These are phyloP conservation scores for Astropecten irregularis DNA, from an alignment of 53 echinoderm and acorn worm genomes.

Conservation along the genomic window DNA sequence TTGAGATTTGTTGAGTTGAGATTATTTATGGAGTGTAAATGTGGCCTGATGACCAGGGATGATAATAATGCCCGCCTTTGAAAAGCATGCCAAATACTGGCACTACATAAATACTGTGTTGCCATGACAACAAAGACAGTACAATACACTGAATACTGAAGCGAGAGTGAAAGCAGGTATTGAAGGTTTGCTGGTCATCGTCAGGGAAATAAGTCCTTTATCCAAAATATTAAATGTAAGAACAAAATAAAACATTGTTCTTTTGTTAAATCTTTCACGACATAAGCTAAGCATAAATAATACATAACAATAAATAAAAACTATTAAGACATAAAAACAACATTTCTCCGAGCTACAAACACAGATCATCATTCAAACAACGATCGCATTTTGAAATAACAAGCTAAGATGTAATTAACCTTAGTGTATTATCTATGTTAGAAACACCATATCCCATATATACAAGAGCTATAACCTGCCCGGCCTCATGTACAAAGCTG, in stretches of 20 bases:
- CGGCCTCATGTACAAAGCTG: conserved; percentile 14
- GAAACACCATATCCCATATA: not conserved
- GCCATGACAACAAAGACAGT: not conserved
- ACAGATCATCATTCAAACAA: not conserved
- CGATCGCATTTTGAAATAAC: not conserved
- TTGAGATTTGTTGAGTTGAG: too few relatives aligned
- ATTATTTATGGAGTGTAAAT: too few relatives aligned
- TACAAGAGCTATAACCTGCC: conserved; percentile 4
- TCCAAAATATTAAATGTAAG: too few relatives aligned
- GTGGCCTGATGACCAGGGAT: too few relatives aligned
- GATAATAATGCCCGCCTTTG: too few relatives aligned
- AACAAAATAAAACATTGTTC: not conserved
- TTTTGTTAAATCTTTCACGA: not conserved
- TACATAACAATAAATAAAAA: conserved; percentile 2
- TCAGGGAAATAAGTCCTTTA: not conserved
- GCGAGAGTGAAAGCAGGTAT: not conserved
- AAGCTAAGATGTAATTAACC: not conserved
- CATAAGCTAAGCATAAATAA: not conserved
- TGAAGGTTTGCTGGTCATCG: not conserved
- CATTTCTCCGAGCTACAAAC: not conserved
- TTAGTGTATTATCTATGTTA: not conserved
- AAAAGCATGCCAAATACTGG: too few relatives aligned
- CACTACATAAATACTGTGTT: not conserved
- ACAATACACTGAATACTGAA: not conserved
- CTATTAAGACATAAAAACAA: not conserved